A percentile compares a stretch with the other conserved stretches of the same genome.
Evolutionary conservation across 2,797 vertebrate genomes (phyloP).

Genomic region (Pseudochirops cupreus): DNA sequence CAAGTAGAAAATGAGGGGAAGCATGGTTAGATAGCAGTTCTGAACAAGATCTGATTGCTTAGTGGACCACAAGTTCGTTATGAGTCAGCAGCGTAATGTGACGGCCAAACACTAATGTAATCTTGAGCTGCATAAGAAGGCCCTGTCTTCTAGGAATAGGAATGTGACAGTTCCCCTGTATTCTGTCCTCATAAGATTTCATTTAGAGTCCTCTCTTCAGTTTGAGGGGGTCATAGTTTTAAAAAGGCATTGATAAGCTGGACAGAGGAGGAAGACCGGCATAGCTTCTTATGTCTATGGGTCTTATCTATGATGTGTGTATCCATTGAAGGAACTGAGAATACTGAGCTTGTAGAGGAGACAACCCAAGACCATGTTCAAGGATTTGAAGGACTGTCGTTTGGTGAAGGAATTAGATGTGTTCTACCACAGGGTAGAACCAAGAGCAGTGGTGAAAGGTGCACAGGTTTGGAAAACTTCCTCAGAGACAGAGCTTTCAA

Average conservation of each 20-base stretch:
- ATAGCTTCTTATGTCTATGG: too few relatives aligned
- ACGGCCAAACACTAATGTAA: background rate
- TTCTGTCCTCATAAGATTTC: background rate
- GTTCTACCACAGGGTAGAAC: background rate
- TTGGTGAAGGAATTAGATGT: background rate
- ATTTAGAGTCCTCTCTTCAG: background rate
- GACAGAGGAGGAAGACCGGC: background rate
- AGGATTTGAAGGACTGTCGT: background rate
- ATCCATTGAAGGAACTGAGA: background rate
- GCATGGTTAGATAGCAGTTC: background rate
- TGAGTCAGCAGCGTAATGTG: background rate
- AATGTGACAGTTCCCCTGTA: background rate
- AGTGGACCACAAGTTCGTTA: background rate
- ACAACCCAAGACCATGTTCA: background rate
- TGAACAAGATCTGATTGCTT: background rate
- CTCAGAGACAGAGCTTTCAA: background rate
- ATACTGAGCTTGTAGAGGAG: background rate
- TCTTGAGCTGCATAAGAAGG: background rate
- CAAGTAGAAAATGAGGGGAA: background rate
- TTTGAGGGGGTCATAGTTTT: background rate
- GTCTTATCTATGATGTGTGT: background rate
- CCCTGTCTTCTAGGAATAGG: background rate
- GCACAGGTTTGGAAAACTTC: background rate
- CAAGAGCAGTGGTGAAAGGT: background rate
- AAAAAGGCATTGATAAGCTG: background rate